Evolutionary conservation across 2,888 invertebrate species (phyloP).

Genomic region (Drosophila algonquin): DNA sequence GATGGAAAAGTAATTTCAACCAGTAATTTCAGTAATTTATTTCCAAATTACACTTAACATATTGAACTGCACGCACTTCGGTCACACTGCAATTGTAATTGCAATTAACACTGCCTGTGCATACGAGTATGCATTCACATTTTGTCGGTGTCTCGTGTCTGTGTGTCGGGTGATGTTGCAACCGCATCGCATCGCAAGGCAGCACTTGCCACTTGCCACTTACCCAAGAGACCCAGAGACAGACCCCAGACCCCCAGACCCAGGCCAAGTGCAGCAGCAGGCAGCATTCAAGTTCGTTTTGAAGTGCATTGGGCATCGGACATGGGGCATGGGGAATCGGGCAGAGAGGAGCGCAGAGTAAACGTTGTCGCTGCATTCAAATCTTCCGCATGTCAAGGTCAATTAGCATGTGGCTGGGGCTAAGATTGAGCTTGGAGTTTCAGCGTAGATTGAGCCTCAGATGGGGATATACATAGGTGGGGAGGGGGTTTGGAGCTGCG

Average conservation of each 20-base stretch:
- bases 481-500: too few species aligned
- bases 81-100: constrained; percentile 66
- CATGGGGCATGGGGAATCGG: too few species aligned
- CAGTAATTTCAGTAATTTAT: constrained; percentile 39
- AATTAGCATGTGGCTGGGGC: constrained; percentile 66
- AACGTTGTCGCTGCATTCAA: constrained; percentile 49
- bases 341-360: constrained; percentile 3
- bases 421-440: constrained; percentile 6
- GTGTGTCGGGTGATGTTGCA: constrained; percentile 56
- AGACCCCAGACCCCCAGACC: constrained; percentile 11
- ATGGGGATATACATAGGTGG: constrained; percentile 3
- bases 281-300: constrained; percentile 36
- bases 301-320: constrained; percentile 53
- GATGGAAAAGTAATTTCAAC: constrained; percentile 1
- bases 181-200: constrained; percentile 34
- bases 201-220: constrained; percentile 23
- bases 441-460: constrained; percentile 5
- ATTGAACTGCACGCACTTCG: constrained; percentile 52
- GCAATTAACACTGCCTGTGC: constrained; percentile 65
- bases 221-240: constrained; percentile 25
- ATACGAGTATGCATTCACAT: constrained; percentile 40
- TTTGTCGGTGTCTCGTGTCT: constrained; percentile 17
- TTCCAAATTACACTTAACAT: constrained; percentile 35
- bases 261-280: constrained; percentile 36
- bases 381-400: constrained; percentile 79